Base-by-base conservation (phyloP, 2,797 vertebrate species). In the Coracias cyanogaster region DNA sequence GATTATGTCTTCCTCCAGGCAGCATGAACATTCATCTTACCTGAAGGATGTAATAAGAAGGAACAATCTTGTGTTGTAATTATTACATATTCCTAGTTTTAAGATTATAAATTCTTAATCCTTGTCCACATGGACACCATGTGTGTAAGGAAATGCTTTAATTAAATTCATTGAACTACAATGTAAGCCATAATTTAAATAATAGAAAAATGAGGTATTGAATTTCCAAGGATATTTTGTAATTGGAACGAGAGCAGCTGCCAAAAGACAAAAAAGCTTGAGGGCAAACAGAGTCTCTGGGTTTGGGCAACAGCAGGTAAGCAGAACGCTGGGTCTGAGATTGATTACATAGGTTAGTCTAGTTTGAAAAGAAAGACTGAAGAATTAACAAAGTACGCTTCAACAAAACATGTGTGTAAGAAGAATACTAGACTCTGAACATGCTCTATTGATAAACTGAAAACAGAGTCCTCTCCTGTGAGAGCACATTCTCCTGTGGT, bases 141-240 rank as follows among this genome's bases (percentile, higher is more conserved):
- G 65, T 96, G 93, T 95, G 81, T 43, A 17, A 93, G 95, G 94
- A 97, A 94, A 80, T 70, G 90, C 87, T 95, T 94, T 96, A 95
- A 96, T 96, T 96, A 94, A 96, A 94, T 90, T 90, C 83, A 89
- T 65, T 82, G 70, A 95, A 73, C 64, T 90, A 94, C 93, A 95
- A 70, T 77, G 73, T 52, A 49, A 90, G 55, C 73, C 60, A 60
- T 84, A 64, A 96, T 95, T 95, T 95, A 90, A 94, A 94, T 96
- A 96, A 84, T 73, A 96, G 90, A 91, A 92, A 96, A 96, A 89
- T 67, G 90, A 94, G 86, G 60, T 94, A 96, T 92, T 94, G 88
- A 39, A 90, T 95, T 95, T 96, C 95, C 73, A 94, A 92, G 70
- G 66, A 80, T 92, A 91, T 94, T 94, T 77, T 77, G 85, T 89